Evolutionary conservation across 2,888 invertebrate genomes (phyloP), one percentile per base, ranked within the genome.

Genomic region (Aricia artaxerxes): DNA sequence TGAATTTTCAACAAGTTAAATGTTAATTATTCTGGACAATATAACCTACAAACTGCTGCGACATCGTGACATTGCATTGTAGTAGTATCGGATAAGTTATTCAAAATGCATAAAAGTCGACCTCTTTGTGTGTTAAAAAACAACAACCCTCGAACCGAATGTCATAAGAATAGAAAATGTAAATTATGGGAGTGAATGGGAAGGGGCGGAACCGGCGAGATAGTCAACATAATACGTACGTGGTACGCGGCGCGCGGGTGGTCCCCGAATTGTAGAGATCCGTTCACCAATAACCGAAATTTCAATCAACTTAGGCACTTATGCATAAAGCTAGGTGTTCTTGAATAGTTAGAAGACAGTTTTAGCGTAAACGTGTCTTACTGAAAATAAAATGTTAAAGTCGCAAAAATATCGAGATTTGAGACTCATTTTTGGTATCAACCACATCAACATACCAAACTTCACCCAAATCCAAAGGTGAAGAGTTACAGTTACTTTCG

Each of bases 161-260:
- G 80, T 83, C 81, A 82, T 82, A 83, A 85, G 88, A 88, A 90
- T 87, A 87, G 88, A 86, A 88, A 88, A 93, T 93, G 92, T 93
- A 93, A 93, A 93, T 93, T 90, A 90, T 85, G 87, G 89, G 90
- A 89, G 87, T 89, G 88, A 89, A 89, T 90, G 88, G 86, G 87
- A 87, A 86, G 87, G 86, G 88, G 87, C 87, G 88, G 88, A 86
- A 84, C 86, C 82, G 81, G 90, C 90, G 92, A 91, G 91, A 92
- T 91, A 90, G 88, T 88, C 78, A 73, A 73, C 78, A 90, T 92
- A 92, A 92, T 92, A 88, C 88, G 91, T 90, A 90, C 92, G 93
- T 92, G 92, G 88, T 85, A 84, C 84, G 89, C 84, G 89, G 91
- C 91, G 87, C 90, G 84, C 90, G 94, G 93, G 94, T 94, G 94